Evolutionary conservation across 92 coral and sea anemone genomes (phyloP).

Genomic region (Epizoanthus illoricatus): DNA sequence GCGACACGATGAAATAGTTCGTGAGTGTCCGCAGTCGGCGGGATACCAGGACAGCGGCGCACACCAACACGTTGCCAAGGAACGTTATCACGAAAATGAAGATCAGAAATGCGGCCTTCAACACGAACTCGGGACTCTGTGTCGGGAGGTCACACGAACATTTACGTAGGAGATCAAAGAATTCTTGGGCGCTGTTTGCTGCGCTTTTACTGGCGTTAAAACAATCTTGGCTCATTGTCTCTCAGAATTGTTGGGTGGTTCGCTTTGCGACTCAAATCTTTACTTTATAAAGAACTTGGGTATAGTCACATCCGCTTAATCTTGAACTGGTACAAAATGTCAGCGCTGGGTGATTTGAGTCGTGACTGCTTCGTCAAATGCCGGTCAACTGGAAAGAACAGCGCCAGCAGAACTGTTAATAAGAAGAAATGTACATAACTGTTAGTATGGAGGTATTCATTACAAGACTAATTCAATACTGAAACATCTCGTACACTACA

Average conservation of each 20-base stretch:
- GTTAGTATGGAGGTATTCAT: no score
- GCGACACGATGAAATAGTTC: constrained; percentile 79
- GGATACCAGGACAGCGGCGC: constrained; percentile 59
- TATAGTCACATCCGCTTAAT: no score
- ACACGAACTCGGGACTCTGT: constrained; percentile 35
- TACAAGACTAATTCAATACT: no score
- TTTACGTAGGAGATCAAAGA: not conserved
- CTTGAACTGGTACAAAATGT: no score
- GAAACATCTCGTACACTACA: no score
- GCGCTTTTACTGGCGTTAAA: not conserved
- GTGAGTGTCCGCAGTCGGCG: constrained; percentile 85
- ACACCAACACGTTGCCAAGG: constrained; percentile 72
- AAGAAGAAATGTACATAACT: no score
- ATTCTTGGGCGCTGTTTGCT: not conserved
- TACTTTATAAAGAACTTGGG: no score
- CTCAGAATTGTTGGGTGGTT: not conserved
- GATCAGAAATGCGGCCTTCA: constrained; percentile 63
- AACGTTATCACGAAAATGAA: constrained; percentile 72
- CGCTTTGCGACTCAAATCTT: not conserved
- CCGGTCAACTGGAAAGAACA: no score
- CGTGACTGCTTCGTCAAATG: no score
- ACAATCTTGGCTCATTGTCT: constrained; percentile 10
- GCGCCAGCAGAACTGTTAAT: no score
- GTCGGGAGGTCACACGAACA: not conserved
- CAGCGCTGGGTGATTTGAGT: no score